A percentile compares a stretch with the other conserved stretches of the same genome.
Evolutionary conservation across 2,888 invertebrate genomes (phyloP).

Genomic region (Tachina grossa): DNA sequence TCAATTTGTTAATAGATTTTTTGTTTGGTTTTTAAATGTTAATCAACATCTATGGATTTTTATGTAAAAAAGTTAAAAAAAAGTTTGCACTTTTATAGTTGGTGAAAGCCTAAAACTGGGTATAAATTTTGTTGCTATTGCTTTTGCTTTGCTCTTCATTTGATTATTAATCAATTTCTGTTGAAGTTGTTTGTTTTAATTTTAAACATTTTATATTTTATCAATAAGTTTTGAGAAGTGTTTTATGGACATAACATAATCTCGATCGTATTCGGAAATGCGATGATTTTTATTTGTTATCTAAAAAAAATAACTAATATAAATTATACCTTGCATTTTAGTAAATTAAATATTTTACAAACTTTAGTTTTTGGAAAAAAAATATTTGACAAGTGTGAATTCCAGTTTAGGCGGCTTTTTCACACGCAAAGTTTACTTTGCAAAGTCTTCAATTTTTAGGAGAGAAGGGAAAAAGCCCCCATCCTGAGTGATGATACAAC

Average conservation of each 20-base stretch:
- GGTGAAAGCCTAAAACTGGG: conserved; percentile 29
- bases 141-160: conserved; percentile 9
- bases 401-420: no score
- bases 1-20: conserved; percentile 52
- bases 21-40: not conserved
- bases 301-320: not conserved
- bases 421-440: no score
- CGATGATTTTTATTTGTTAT: not conserved
- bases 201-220: not conserved
- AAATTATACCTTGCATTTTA: not conserved
- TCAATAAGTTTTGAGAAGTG: conserved; percentile 32
- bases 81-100: not conserved
- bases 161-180: conserved; percentile 50
- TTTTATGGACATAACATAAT: conserved; percentile 3
- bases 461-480: no score
- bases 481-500: no score
- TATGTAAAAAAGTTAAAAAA: not conserved
- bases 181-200: conserved; percentile 10
- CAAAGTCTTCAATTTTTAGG: no score
- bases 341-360: not conserved
- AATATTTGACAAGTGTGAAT: not conserved
- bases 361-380: not conserved
- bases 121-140: not conserved
- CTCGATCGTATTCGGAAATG: not conserved
- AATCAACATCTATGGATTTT: conserved; percentile 15